phyloP scores from a whole-genome alignment of 2,113 vertebrate species.

The Chlamydotis undulata region DNA sequence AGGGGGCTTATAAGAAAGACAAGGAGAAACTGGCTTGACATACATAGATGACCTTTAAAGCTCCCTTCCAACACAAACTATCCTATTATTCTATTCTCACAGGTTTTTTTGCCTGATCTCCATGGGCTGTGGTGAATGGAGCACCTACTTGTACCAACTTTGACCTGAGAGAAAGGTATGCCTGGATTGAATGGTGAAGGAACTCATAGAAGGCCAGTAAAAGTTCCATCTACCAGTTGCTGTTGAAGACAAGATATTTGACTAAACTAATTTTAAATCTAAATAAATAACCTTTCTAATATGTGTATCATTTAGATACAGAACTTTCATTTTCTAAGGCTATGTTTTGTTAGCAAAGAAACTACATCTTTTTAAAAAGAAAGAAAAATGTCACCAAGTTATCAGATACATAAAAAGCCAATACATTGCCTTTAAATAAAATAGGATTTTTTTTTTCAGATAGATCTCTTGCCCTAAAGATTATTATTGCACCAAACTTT shows the following conservation, averaged over 20 bases:
- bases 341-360: not conserved
- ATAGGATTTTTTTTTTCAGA: not conserved
- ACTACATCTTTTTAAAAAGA: not conserved
- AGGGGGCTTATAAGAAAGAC: too few relatives aligned
- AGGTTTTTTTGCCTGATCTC: not conserved
- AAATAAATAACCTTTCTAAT: not conserved
- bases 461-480: not conserved
- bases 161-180: not conserved
- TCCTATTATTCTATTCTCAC: too few relatives aligned
- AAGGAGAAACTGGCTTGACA: too few relatives aligned
- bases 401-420: not conserved
- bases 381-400: not conserved
- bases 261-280: not conserved
- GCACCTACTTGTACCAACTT: not conserved
- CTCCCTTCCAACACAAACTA: too few relatives aligned
- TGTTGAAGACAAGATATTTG: not conserved
- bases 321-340: not conserved
- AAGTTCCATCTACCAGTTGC: not conserved
- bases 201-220: not conserved
- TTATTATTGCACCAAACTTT: not conserved
- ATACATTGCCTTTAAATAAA: not conserved
- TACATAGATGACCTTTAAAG: too few relatives aligned
- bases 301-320: not conserved
- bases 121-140: not conserved
- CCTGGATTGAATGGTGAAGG: not conserved